phyloP scores from a whole-genome alignment of 92 coral and sea anemone species.

The Diadumene lineata region DNA sequence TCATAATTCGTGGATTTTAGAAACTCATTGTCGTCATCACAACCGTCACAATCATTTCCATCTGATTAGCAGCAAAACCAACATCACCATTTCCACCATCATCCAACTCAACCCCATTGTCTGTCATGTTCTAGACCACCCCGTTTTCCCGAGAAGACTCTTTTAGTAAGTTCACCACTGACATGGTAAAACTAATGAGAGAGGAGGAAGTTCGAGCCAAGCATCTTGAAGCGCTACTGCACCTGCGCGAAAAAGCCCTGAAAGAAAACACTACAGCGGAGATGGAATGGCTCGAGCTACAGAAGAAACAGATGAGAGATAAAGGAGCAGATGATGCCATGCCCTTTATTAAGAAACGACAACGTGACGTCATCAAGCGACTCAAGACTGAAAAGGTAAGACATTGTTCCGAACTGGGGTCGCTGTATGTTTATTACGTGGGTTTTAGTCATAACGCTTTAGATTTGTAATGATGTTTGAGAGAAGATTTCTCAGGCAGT shows the following conservation, averaged over 20 bases:
- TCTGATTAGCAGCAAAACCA: background rate
- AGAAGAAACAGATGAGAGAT: conserved; percentile 87
- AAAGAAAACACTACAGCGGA: conserved; percentile 99
- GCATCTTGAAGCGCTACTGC: conserved; percentile 90
- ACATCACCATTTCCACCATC: background rate
- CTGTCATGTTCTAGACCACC: conserved; percentile 41
- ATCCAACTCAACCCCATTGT: background rate
- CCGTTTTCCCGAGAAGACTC: conserved; percentile 94
- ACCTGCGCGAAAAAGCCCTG: conserved; percentile 95
- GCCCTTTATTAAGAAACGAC: conserved; percentile 93
- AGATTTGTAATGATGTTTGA: no score
- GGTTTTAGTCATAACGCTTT: background rate
- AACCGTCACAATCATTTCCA: background rate
- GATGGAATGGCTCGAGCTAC: conserved; percentile 93
- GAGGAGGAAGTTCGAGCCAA: conserved; percentile 95
- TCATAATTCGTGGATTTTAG: no score
- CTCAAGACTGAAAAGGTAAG: conserved; percentile 92
- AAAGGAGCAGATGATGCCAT: conserved; percentile 97
- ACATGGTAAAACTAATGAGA: conserved; percentile 90
- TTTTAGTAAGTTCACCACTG: conserved; percentile 91
- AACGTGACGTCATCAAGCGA: conserved; percentile 86
- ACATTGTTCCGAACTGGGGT: background rate
- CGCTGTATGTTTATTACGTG: background rate
- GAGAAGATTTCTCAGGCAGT: no score
- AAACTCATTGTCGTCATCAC: background rate